Base-by-base conservation (phyloP, 1,140 invertebrate genomes). In the Harpegnathos saltator region DNA sequence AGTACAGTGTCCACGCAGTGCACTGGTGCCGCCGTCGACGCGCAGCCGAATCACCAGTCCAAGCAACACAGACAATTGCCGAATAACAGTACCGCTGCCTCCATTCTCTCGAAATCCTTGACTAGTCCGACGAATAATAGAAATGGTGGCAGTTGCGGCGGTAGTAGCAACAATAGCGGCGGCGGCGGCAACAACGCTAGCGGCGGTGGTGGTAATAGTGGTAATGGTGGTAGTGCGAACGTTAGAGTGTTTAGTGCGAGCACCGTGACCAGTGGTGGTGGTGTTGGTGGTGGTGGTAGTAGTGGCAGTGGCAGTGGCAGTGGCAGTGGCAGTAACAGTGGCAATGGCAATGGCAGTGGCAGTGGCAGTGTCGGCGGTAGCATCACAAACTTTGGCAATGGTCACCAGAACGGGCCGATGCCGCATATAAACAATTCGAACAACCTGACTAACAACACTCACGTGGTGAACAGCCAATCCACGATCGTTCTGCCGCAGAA, bases 91-190 rank as follows among this genome's bases (percentile, higher is more conserved):
- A 89, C 66, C 50, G 69, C 89, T 77, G 92, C 92, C 78, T 93
- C 94, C 26, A 92, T 94, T 91, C 83, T 94, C 38, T 94, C 92
- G 38, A 94, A 94, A 88, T 93, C 93, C 68, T 84, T 94, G 88
- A 93, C 91, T 93, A 94, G 92, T 93, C 92, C 93, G 83, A 92
- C 91, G 86, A 93, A 92, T 89, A 94, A 91, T 81, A 92, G 90
- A 61, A 91, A 87, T 83, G 80, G 85, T 52, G 75, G 89, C 44
- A 83, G 77, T 72, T 87, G 84, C 69, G 73, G 82, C 73, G 73
- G 61, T 80, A 83, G 85, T 72, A 72, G 7, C 38, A 94, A 90
- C 73, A 78, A 87, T 26, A 82, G 77, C 74, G 87, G 84, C 72
- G 81, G 82, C 73, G 71, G 61, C 82, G 84, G 85, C 65, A n/a